Percentiles rank a stretch among this genome's conserved stretches.
Conservation (phyloP, 2,797 vertebrate genomes). For the Brotula barbata region DNA sequence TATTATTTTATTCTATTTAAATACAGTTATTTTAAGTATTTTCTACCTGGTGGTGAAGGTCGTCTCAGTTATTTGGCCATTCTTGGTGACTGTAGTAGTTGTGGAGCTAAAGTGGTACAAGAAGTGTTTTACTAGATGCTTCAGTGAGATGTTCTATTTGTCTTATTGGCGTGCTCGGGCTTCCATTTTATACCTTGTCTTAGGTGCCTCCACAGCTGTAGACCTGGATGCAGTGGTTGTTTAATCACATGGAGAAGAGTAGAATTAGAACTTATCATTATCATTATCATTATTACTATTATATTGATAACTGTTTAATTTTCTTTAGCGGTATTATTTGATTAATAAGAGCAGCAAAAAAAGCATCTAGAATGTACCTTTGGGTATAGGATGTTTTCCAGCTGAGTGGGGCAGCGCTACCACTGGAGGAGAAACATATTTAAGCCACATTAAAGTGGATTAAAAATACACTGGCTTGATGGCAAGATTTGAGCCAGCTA, state of each 20-base stretch:
- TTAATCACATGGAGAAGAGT: constrained; percentile 22
- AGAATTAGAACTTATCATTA: no score
- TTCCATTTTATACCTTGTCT: constrained; percentile 60
- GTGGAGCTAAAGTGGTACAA: constrained; percentile 51
- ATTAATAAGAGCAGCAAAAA: constrained; percentile 44
- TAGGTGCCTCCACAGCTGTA: constrained; percentile 38
- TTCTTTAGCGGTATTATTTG: no score
- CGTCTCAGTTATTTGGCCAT: constrained; percentile 68
- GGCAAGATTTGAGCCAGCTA: no score
- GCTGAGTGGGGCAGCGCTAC: constrained; percentile 40
- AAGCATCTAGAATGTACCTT: constrained; percentile 50
- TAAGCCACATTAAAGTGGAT: background rate
- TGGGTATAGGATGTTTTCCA: constrained; percentile 33
- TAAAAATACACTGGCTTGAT: background rate
- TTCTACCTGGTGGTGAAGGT: constrained; percentile 62
- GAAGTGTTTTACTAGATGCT: background rate
- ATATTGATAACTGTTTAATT: no score
- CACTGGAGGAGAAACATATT: constrained; percentile 5
- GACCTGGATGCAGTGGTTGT: constrained; percentile 38
- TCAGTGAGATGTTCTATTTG: background rate
- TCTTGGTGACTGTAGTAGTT: constrained; percentile 54
- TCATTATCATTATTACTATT: no score
- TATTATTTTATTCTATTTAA: no score
- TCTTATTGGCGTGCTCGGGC: constrained; percentile 1
- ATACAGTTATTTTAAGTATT: no score